A percentile compares a stretch with the other conserved stretches of the same genome.
Evolutionary conservation across 1,140 invertebrate species (phyloP).

Genomic region (Anagrus nilaparvatae): DNA sequence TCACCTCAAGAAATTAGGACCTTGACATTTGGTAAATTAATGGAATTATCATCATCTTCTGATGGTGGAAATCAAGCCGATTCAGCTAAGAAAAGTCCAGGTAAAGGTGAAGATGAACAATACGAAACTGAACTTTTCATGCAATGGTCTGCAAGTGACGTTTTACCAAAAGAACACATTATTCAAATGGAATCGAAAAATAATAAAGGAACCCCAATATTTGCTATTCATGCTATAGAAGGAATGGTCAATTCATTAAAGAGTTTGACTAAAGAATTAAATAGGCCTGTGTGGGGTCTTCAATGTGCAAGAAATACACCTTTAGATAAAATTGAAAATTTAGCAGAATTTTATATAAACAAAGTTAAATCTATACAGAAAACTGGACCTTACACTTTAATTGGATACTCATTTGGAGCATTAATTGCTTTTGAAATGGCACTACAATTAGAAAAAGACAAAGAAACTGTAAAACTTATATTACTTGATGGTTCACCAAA

Average conservation of each 20-base stretch:
- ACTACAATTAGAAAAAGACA: slow-evolving; percentile 60
- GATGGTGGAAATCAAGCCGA: slow-evolving; percentile 21
- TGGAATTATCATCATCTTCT: slow-evolving; percentile 53
- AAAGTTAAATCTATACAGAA: slow-evolving; percentile 69
- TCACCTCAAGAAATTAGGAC: slow-evolving; percentile 80
- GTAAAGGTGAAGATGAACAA: slow-evolving; percentile 10
- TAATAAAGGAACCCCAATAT: slow-evolving; percentile 45
- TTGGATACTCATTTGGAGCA: slow-evolving; percentile 92
- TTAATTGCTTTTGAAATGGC: slow-evolving; percentile 91
- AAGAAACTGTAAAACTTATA: slow-evolving; percentile 56
- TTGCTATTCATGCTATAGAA: slow-evolving; percentile 87
- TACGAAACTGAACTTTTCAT: slow-evolving; percentile 23
- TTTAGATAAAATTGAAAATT: slow-evolving; percentile 55
- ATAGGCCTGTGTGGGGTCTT: slow-evolving; percentile 76
- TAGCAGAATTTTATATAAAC: slow-evolving; percentile 73
- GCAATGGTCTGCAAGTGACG: slow-evolving; percentile 26
- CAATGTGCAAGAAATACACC: slow-evolving; percentile 76
- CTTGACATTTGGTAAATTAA: slow-evolving; percentile 65
- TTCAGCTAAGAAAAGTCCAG: slow-evolving; percentile 17
- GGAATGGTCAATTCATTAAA: slow-evolving; percentile 65
- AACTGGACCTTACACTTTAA: slow-evolving; percentile 72
- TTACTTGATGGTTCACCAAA: slow-evolving; percentile 86
- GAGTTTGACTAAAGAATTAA: slow-evolving; percentile 56
- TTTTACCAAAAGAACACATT: slow-evolving; percentile 57
- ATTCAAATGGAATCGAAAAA: slow-evolving; percentile 49